Conservation (phyloP, 2,113 vertebrate species). For the Amphiprion ocellaris region DNA sequence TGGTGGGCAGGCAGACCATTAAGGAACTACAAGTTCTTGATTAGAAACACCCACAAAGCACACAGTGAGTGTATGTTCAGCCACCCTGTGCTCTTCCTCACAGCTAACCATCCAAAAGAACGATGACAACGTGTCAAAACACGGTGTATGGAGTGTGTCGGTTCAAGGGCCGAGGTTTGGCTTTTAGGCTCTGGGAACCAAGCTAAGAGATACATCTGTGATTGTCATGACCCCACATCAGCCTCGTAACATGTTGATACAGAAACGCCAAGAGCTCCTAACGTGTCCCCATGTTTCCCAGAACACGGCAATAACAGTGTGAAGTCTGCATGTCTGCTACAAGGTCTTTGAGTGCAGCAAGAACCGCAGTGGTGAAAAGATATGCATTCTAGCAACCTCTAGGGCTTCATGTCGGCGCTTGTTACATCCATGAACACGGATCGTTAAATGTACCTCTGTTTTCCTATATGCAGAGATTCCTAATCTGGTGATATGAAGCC, state of each 20-base stretch:
- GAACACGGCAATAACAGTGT: conserved; percentile 48
- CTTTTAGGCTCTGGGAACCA: conserved; percentile 48
- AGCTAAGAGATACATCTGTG: conserved; percentile 35
- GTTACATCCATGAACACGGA: conserved; percentile 27
- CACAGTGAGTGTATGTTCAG: conserved; percentile 2
- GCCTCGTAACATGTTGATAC: conserved; percentile 46
- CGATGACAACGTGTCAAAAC: conserved; percentile 72
- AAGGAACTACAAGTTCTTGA: conserved; percentile 20
- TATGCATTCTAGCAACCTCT: conserved; percentile 23
- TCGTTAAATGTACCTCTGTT: conserved; percentile 1
- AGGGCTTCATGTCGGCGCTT: conserved; percentile 32
- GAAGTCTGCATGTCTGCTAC: conserved; percentile 35
- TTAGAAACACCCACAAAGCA: conserved; percentile 69
- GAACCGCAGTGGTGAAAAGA: conserved; percentile 28
- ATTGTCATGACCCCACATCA: conserved; percentile 43
- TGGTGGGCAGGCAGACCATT: conserved; percentile 20
- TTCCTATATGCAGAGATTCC: conserved; percentile 29
- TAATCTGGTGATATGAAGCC: conserved; percentile 33
- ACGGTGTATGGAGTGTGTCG: conserved; percentile 35
- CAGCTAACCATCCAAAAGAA: conserved; percentile 5
- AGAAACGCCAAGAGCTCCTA: conserved; percentile 52
- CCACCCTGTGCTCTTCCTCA: conserved; percentile 25
- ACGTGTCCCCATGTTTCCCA: conserved; percentile 62
- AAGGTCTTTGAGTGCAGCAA: conserved; percentile 29
- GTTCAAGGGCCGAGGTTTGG: conserved; percentile 36